phyloP scores from a whole-genome alignment of 2,888 invertebrate genomes.

The Idaea aversata region DNA sequence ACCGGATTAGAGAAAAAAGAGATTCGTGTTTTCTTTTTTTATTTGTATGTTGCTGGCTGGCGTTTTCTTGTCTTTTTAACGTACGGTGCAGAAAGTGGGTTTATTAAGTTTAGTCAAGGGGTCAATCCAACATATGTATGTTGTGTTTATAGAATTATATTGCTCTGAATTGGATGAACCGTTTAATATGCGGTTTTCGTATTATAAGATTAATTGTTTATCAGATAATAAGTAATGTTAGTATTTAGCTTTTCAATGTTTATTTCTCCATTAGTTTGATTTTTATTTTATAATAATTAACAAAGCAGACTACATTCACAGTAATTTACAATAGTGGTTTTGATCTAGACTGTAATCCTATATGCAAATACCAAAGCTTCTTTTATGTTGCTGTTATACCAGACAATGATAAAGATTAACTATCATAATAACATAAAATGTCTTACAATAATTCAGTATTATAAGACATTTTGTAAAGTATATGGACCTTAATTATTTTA shows the following conservation, averaged over 20 bases:
- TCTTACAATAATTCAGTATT: too few relatives aligned
- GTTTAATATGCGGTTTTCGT: neutral
- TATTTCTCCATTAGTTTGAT: neutral
- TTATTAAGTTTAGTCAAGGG: neutral
- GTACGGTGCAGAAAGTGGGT: neutral
- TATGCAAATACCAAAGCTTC: too few relatives aligned
- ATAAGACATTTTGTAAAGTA: too few relatives aligned
- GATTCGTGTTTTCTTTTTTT: conserved; percentile 31
- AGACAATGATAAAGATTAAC: too few relatives aligned
- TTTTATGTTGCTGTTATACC: too few relatives aligned
- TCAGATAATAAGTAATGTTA: too few relatives aligned
- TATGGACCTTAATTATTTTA: too few relatives aligned
- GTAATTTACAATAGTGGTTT: too few relatives aligned
- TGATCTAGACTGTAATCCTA: too few relatives aligned
- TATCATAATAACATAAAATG: too few relatives aligned
- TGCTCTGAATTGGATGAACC: neutral
- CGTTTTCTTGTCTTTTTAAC: conserved; percentile 7
- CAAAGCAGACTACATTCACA: too few relatives aligned
- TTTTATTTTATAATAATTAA: neutral
- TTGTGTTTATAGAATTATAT: neutral
- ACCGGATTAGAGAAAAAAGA: conserved; percentile 62
- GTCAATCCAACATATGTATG: neutral
- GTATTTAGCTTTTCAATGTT: neutral
- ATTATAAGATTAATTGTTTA: neutral
- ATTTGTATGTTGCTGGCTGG: conserved; percentile 12